Evolutionary conservation across 1,140 invertebrate genomes (phyloP).

Genomic region (Heliconius nattereri): DNA sequence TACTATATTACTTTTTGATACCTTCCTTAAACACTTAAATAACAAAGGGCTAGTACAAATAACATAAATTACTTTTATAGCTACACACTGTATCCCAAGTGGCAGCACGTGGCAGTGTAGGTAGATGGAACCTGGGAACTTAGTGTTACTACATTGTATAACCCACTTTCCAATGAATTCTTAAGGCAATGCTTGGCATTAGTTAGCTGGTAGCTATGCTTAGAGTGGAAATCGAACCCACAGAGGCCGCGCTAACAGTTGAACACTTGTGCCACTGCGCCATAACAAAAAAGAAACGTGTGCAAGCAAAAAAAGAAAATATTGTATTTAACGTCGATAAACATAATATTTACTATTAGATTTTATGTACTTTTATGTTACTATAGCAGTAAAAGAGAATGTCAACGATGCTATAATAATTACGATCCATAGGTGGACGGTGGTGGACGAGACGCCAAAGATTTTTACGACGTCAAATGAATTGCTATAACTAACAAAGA

Average conservation of each 20-base stretch:
- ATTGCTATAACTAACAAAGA: constrained; percentile 22
- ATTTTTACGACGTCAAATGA: constrained; percentile 41
- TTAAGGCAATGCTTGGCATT: too few relatives aligned
- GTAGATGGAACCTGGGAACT: too few relatives aligned
- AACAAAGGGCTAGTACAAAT: too few relatives aligned
- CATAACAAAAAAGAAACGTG: not conserved
- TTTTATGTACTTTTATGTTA: constrained; percentile 23
- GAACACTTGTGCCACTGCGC: too few relatives aligned
- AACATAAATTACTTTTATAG: too few relatives aligned
- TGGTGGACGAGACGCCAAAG: constrained; percentile 28
- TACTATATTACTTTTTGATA: too few relatives aligned
- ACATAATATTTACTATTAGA: not conserved
- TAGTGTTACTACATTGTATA: too few relatives aligned
- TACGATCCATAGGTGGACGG: not conserved
- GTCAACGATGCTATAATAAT: constrained; percentile 34
- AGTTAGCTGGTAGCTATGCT: too few relatives aligned
- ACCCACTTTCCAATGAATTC: too few relatives aligned
- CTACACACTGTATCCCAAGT: too few relatives aligned
- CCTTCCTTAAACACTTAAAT: too few relatives aligned
- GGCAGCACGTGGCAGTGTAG: too few relatives aligned
- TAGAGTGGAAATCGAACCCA: not conserved
- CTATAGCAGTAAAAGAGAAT: constrained; percentile 26
- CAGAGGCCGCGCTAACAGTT: not conserved
- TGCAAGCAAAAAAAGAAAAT: not conserved
- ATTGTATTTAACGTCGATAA: not conserved